Evolutionary conservation across 2,888 invertebrate genomes (phyloP).

Genomic region (Cyrtodaria siliqua): DNA sequence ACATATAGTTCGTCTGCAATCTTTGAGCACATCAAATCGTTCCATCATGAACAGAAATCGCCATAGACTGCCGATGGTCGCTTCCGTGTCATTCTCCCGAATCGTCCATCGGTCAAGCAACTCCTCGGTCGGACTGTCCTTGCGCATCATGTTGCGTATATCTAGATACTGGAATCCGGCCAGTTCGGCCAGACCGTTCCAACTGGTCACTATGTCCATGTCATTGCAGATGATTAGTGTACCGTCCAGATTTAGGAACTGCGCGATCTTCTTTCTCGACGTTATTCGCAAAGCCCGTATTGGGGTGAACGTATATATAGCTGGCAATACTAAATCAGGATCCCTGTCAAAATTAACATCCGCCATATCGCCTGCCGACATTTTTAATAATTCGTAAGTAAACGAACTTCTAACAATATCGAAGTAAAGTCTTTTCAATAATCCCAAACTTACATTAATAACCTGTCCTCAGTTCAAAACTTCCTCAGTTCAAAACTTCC

Average conservation of each 20-base stretch:
- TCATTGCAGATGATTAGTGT: constrained; percentile 30
- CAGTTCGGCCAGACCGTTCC: constrained; percentile 62
- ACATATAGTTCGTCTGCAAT: constrained; percentile 57
- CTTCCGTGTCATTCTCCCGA: constrained; percentile 14
- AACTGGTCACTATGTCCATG: constrained; percentile 51
- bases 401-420: too few relatives aligned
- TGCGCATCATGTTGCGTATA: constrained; percentile 49
- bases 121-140: constrained; percentile 45
- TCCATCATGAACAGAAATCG: constrained; percentile 49
- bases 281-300: constrained; percentile 46
- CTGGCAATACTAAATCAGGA: constrained; percentile 16
- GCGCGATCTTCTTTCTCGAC: constrained; percentile 42
- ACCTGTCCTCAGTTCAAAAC: too few relatives aligned
- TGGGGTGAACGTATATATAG: constrained; percentile 19
- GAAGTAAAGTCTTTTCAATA: too few relatives aligned
- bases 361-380: too few relatives aligned
- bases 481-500: too few relatives aligned
- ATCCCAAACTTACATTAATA: too few relatives aligned
- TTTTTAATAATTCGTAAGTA: too few relatives aligned
- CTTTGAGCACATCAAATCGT: constrained; percentile 54
- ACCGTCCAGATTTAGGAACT: constrained; percentile 51
- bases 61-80: constrained; percentile 56
- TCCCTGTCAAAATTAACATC: too few relatives aligned
- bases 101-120: constrained; percentile 56
- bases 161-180: constrained; percentile 54